Base-by-base conservation (phyloP, 2,797 vertebrate species). In the Gallinago stenura region DNA sequence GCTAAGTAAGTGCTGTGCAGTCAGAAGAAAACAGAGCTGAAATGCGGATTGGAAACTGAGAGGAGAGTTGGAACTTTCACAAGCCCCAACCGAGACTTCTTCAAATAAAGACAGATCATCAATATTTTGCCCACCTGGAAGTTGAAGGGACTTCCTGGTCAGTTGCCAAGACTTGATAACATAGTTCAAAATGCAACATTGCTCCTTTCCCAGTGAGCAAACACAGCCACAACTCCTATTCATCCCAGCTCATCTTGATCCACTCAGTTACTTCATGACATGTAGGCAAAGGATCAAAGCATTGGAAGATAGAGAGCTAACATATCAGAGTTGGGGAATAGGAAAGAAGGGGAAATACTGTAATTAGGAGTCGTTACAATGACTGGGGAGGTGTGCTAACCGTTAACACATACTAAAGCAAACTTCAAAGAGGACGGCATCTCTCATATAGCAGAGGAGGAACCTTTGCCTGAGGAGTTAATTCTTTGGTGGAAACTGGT, bases 121-220 rank as follows among this genome's bases (percentile, higher is more conserved):
- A 64, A 41, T 93, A 78, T 85, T 93, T 95, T 95, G 68, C 75
- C 41, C 70, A 80, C 85, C 64, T 96, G 84, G 65, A 92, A 48
- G 41, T 5, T 90, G 81, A 89, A 93, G 75, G 6, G 10, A 57
- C 64, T 95, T 92, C 80, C 80, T 80, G 30, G 43, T 89, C 31
- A 5, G 46, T 68, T 93, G 89, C 73, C 83, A 81, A 31, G 64
- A 72, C 73, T 84, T 77, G 37, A 39, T 89, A 64, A 53, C 1
- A 3, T 82, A 71, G 66, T 53, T 91, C 73, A 90, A 76, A 90
- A 84, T 61, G 48, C 39, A 84, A 31, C 22, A 56, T 60, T 91
- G 19, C 54, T 82, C 19, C 58, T 94, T 70, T 76, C 70, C 71
- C 45, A 9, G 20, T 45, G 45, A 77, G 91, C 73, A 80, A 79